A percentile compares a stretch with the other conserved stretches of the same genome.
Conservation (phyloP, 2,888 invertebrate genomes). For the Argyresthia albistria region DNA sequence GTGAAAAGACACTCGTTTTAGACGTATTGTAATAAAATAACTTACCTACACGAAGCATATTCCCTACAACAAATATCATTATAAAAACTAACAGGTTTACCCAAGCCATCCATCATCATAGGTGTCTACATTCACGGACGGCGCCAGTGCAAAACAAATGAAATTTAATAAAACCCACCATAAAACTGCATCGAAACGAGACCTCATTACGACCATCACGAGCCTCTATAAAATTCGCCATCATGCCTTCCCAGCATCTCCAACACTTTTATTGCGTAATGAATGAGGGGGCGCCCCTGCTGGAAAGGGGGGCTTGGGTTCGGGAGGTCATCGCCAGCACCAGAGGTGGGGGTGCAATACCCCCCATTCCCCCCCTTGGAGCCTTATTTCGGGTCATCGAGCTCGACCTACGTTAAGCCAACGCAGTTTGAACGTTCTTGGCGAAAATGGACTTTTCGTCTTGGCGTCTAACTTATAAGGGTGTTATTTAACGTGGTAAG, state of each 20-base stretch:
- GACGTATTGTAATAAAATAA: too few relatives aligned
- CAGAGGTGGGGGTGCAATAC: slow-evolving; percentile 36
- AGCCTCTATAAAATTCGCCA: neutral
- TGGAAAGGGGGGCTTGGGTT: slow-evolving; percentile 21
- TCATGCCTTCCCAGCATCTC: slow-evolving; percentile 3
- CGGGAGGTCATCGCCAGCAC: slow-evolving; percentile 8
- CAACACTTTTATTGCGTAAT: slow-evolving; percentile 68
- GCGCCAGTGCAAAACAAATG: neutral
- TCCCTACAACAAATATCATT: too few relatives aligned
- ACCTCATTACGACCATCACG: neutral
- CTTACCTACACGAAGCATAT: too few relatives aligned
- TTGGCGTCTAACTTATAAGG: slow-evolving; percentile 17
- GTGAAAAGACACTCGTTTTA: too few relatives aligned
- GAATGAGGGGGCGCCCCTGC: slow-evolving; percentile 61
- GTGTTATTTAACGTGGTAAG: neutral
- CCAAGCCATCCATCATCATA: too few relatives aligned
- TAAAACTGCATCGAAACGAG: neutral
- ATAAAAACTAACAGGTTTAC: too few relatives aligned
- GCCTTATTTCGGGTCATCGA: slow-evolving; percentile 71
- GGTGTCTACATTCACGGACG: too few relatives aligned
- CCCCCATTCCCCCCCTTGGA: slow-evolving; percentile 33
- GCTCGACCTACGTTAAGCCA: slow-evolving; percentile 48
- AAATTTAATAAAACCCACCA: neutral
- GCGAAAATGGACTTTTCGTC: slow-evolving; percentile 59
- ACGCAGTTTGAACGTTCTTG: slow-evolving; percentile 50